Evolutionary conservation across 1,140 invertebrate species (phyloP).

Genomic region (Bombus sylvicola): DNA sequence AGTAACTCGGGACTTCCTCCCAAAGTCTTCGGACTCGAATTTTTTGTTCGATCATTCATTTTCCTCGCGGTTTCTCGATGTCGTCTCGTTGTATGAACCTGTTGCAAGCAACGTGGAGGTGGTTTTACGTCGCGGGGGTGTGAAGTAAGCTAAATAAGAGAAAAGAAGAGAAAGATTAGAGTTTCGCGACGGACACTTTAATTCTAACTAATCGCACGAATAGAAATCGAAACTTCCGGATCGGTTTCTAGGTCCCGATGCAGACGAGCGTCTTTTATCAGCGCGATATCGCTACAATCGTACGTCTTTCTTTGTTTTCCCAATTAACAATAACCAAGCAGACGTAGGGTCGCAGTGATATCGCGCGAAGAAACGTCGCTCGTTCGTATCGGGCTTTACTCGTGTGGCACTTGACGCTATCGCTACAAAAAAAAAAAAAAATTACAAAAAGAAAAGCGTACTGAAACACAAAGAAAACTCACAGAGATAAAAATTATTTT

Average conservation of each 20-base stretch:
- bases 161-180: not conserved
- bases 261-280: too few species aligned
- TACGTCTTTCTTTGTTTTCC: too few species aligned
- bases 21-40: not conserved
- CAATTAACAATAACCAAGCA: too few species aligned
- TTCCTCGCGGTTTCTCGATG: slow-evolving; percentile 45
- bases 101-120: not conserved
- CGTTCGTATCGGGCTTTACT: not conserved
- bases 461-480: not conserved
- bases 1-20: slow-evolving; percentile 31
- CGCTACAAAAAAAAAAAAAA: slow-evolving; percentile 5
- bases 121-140: not conserved
- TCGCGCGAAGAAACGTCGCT: too few species aligned
- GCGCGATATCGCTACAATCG: too few species aligned
- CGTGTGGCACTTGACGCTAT: slow-evolving; percentile 2
- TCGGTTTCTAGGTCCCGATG: not conserved
- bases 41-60: slow-evolving; percentile 33
- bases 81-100: slow-evolving; percentile 23
- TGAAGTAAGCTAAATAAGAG: not conserved
- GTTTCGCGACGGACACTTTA: not conserved
- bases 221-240: not conserved
- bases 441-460: not conserved
- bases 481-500: slow-evolving; percentile 59
- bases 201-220: slow-evolving; percentile 16
- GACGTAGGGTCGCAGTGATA: too few species aligned